Percentiles rank a stretch among this genome's conserved stretches.
Evolutionary conservation across 1,140 invertebrate species (phyloP).

Genomic region (Campoletis sonorensis): DNA sequence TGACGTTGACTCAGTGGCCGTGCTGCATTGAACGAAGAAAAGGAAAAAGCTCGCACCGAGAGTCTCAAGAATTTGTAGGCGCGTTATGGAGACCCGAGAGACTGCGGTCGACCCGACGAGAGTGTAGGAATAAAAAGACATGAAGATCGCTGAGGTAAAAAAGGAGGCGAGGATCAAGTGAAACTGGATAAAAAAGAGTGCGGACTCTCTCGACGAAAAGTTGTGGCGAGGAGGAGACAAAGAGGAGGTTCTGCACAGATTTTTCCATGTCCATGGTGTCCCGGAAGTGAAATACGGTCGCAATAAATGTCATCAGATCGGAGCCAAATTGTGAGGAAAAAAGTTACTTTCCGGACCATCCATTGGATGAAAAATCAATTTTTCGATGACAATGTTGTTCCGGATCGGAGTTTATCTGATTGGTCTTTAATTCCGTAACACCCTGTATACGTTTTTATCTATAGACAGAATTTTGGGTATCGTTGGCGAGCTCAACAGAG

Average conservation of each 20-base stretch:
- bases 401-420: too few relatives aligned
- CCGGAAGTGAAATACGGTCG: too few relatives aligned
- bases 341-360: too few relatives aligned
- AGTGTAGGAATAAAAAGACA: conserved; percentile 5
- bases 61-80: conserved; percentile 2
- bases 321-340: background rate
- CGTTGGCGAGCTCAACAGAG: background rate
- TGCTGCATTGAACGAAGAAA: background rate
- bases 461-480: too few relatives aligned
- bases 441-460: background rate
- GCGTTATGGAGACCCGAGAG: background rate
- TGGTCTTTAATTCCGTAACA: too few relatives aligned
- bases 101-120: background rate
- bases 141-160: background rate
- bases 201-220: background rate
- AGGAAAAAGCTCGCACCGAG: background rate
- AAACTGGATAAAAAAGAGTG: conserved; percentile 1
- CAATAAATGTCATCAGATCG: background rate
- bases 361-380: background rate
- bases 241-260: background rate
- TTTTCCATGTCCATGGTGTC: too few relatives aligned
- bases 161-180: background rate
- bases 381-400: too few relatives aligned
- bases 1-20: conserved; percentile 36
- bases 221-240: background rate